phyloP scores from a whole-genome alignment of 2,113 vertebrate species.

The Sylvietta virens region DNA sequence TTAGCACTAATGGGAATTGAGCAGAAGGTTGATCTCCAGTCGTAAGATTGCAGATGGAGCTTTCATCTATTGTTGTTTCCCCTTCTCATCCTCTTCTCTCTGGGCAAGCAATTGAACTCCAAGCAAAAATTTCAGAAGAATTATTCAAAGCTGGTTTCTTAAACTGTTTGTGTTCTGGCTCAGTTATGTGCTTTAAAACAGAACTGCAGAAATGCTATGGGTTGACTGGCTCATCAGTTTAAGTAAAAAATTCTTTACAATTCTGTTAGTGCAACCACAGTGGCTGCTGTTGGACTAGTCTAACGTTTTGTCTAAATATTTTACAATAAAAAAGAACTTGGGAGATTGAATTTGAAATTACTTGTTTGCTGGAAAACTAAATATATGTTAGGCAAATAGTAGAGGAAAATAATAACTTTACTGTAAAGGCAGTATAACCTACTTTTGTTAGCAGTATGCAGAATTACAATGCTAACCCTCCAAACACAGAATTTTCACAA shows the following conservation, averaged over 20 bases:
- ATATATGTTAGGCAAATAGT: not conserved
- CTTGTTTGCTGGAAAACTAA: not conserved
- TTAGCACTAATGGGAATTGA: not conserved
- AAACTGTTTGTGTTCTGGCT: not conserved
- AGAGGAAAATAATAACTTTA: not conserved
- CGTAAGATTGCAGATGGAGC: not conserved
- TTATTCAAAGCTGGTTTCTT: not conserved
- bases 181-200: fast-evolving
- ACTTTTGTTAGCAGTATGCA: not conserved
- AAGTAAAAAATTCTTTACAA: not conserved
- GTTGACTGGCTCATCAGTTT: not conserved
- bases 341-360: not conserved
- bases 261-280: not conserved
- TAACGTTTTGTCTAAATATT: not conserved
- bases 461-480: not conserved
- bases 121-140: not conserved
- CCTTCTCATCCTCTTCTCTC: not conserved
- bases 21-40: not conserved
- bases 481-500: not conserved
- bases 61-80: not conserved
- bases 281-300: not conserved
- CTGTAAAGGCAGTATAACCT: not conserved
- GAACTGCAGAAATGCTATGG: not conserved
- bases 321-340: not conserved
- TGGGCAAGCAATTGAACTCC: not conserved